Percentiles rank a stretch among this genome's conserved stretches.
phyloP scores from a whole-genome alignment of 2,113 vertebrate species.

The Gambusia holbrooki region DNA sequence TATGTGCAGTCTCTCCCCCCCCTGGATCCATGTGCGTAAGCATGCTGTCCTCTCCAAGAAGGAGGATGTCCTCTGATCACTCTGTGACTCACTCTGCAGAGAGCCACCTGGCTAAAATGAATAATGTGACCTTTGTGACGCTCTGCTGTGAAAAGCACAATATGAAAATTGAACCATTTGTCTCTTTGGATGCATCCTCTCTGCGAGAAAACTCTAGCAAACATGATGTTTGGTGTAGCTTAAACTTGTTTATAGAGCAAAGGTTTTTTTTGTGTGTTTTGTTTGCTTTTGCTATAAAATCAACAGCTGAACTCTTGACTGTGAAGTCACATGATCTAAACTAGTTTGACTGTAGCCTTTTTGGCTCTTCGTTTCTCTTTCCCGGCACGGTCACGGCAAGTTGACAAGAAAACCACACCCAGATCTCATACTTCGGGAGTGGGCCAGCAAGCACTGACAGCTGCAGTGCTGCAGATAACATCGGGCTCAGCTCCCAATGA shows the following conservation, averaged over 20 bases:
- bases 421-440: slow-evolving; percentile 52
- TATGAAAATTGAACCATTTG: slow-evolving; percentile 15
- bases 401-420: slow-evolving; percentile 67
- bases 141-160: slow-evolving; percentile 32
- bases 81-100: slow-evolving; percentile 54
- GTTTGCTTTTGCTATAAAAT: slow-evolving; percentile 22
- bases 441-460: slow-evolving; percentile 41
- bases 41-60: slow-evolving; percentile 39
- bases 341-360: slow-evolving; percentile 50
- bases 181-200: slow-evolving; percentile 4
- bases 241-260: slow-evolving; percentile 18
- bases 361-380: slow-evolving; percentile 27
- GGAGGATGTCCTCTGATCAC: slow-evolving; percentile 37
- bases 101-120: slow-evolving; percentile 49
- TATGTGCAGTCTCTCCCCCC: slow-evolving; percentile 3
- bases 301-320: slow-evolving; percentile 19
- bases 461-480: slow-evolving; percentile 64
- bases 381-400: slow-evolving; percentile 23
- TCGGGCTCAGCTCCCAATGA: slow-evolving; percentile 31
- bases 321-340: slow-evolving; percentile 42
- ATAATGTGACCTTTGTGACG: slow-evolving; percentile 58
- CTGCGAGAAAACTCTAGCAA: not conserved
- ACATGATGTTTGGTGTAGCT: slow-evolving; percentile 15
- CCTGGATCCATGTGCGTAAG: slow-evolving; percentile 14
- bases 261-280: not conserved